Conservation (phyloP, 92 coral and sea anemone species). For the Zoanthus sansibaricus region DNA sequence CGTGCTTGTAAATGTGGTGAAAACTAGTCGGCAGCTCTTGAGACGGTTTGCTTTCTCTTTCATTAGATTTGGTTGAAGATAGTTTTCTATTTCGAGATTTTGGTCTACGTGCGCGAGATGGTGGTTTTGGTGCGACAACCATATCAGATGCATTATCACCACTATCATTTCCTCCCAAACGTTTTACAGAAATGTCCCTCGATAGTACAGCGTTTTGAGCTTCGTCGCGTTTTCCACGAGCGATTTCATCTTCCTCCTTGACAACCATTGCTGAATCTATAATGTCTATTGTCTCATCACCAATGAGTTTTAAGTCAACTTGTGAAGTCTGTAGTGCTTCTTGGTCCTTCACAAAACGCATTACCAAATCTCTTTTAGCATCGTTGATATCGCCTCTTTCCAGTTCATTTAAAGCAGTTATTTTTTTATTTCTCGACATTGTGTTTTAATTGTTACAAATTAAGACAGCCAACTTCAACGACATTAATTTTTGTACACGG, state of each 20-base stretch:
- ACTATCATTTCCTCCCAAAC: slow-evolving; percentile 1
- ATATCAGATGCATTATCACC: neutral
- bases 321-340: slow-evolving; percentile 93
- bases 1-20: neutral
- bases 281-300: slow-evolving; percentile 89
- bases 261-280: slow-evolving; percentile 81
- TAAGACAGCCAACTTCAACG: slow-evolving; percentile 25
- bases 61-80: neutral
- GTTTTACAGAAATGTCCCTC: slow-evolving; percentile 31
- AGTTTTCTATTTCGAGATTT: slow-evolving; percentile 34
- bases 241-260: slow-evolving; percentile 59
- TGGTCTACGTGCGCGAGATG: slow-evolving; percentile 24
- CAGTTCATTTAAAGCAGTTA: slow-evolving; percentile 55
- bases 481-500: slow-evolving; percentile 27
- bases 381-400: slow-evolving; percentile 59
- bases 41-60: slow-evolving; percentile 12
- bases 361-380: slow-evolving; percentile 87
- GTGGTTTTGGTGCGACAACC: neutral
- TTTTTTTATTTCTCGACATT: slow-evolving; percentile 34
- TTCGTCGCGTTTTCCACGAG: slow-evolving; percentile 19
- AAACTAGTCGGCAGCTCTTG: slow-evolving; percentile 10
- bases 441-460: neutral
- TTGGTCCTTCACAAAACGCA: slow-evolving; percentile 95
- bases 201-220: neutral
- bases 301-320: slow-evolving; percentile 78